These are phyloP conservation scores for Pelochelys cantorii DNA, from an alignment of 2,797 vertebrate genomes.

Conservation along the genomic window DNA sequence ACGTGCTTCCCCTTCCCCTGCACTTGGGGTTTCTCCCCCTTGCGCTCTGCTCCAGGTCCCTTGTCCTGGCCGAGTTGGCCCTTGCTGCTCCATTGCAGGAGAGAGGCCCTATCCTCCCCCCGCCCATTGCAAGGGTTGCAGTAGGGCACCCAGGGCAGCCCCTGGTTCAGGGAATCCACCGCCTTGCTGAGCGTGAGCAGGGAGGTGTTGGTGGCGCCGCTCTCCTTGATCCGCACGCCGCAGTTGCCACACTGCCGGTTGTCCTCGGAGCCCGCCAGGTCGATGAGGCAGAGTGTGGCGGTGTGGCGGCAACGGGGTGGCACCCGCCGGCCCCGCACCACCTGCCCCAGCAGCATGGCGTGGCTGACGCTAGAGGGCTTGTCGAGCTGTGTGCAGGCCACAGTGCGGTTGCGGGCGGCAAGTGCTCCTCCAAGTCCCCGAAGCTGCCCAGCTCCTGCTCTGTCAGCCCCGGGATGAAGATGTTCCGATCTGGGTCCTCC, in stretches of 20 bases:
- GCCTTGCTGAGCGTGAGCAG: conserved; percentile 95
- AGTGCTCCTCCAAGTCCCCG: conserved; percentile 87
- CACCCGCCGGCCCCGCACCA: conserved; percentile 82
- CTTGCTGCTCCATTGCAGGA: background rate
- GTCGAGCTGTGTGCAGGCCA: conserved; percentile 90
- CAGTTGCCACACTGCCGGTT: conserved; percentile 92
- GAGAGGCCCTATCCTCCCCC: background rate
- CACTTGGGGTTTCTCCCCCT: background rate
- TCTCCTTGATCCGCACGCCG: conserved; percentile 92
- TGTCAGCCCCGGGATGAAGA: conserved; percentile 89
- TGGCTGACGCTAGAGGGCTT: conserved; percentile 92
- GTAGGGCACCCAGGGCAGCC: conserved; percentile 88
- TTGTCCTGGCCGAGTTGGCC: background rate
- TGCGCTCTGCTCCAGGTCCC: background rate
- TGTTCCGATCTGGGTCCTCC: conserved; percentile 90
- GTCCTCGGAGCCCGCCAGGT: conserved; percentile 93
- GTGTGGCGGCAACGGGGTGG: conserved; percentile 84
- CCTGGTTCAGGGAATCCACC: conserved; percentile 88
- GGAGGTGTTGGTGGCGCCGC: conserved; percentile 92
- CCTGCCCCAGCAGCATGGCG: conserved; percentile 89
- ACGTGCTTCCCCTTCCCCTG: too few species aligned
- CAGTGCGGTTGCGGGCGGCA: conserved; percentile 91
- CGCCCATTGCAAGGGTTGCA: background rate
- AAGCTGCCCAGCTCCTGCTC: conserved; percentile 84
- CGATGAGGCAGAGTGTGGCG: conserved; percentile 91